Conservation (phyloP, 2,113 vertebrate species). For the Tautogolabrus adspersus region DNA sequence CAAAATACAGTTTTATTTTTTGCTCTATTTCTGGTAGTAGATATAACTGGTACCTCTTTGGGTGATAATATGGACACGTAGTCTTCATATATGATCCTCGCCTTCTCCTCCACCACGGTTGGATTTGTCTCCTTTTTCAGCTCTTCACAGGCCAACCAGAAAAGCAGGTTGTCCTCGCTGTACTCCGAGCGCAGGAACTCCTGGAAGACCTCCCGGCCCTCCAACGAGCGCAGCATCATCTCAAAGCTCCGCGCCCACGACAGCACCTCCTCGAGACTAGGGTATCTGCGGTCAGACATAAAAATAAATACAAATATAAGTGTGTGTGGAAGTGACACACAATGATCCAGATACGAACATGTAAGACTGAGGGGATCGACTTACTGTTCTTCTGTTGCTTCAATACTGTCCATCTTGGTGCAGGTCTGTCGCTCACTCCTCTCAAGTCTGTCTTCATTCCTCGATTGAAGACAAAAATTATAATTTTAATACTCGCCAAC, state of each 20-base stretch:
- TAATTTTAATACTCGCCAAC: neutral
- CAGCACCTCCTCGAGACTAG: constrained; percentile 92
- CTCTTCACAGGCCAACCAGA: constrained; percentile 98
- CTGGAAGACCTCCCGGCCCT: constrained; percentile 93
- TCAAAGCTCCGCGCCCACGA: constrained; percentile 98
- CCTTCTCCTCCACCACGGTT: constrained; percentile 91
- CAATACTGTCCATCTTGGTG: constrained; percentile 87
- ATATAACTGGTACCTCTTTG: constrained; percentile 90
- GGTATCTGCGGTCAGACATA: constrained; percentile 75
- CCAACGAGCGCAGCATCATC: constrained; percentile 94
- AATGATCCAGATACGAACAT: neutral
- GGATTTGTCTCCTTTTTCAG: constrained; percentile 93
- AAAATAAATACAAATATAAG: neutral
- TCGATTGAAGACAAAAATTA: constrained; percentile 43
- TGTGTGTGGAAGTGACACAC: constrained; percentile 1
- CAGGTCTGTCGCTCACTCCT: constrained; percentile 80
- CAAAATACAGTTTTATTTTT: too few relatives aligned
- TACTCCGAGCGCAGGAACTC: constrained; percentile 98
- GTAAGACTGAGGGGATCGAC: constrained; percentile 9
- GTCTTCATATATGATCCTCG: constrained; percentile 97
- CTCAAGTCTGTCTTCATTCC: constrained; percentile 84
- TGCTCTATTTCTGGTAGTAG: too few relatives aligned
- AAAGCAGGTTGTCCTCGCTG: constrained; percentile 98
- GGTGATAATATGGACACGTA: constrained; percentile 99
- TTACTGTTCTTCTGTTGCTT: constrained; percentile 84